These are phyloP conservation scores for Crotalus tigris DNA, from an alignment of 2,113 vertebrate genomes.

Conservation along the genomic window DNA sequence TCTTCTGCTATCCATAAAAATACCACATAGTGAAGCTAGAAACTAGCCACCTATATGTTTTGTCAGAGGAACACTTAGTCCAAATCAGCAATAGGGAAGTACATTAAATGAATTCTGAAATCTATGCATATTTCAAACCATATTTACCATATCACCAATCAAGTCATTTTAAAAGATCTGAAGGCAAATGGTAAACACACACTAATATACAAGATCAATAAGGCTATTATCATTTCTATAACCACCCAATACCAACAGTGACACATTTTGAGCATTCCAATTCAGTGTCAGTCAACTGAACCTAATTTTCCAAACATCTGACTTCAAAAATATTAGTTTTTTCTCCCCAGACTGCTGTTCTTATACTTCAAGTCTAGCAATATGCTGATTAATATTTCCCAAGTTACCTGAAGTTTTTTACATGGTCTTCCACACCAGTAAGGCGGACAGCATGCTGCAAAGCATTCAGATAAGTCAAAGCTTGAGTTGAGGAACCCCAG, in stretches of 20 bases:
- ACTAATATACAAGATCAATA: neutral
- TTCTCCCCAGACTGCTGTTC: neutral
- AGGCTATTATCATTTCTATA: neutral
- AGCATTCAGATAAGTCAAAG: constrained; percentile 93
- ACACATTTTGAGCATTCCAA: neutral
- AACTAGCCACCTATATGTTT: neutral
- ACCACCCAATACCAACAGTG: neutral
- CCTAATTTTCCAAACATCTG: neutral
- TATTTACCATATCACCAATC: neutral
- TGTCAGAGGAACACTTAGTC: neutral
- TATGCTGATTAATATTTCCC: neutral
- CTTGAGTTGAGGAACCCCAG: constrained; percentile 98
- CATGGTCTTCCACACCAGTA: constrained; percentile 91
- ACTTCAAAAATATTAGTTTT: neutral
- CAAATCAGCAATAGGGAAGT: neutral
- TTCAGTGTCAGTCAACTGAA: neutral
- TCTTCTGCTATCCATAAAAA: neutral
- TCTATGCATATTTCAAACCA: neutral
- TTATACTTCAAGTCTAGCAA: neutral
- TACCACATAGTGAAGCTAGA: neutral
- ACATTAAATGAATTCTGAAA: neutral
- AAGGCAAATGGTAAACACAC: neutral
- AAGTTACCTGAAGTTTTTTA: constrained; percentile 94
- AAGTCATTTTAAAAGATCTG: neutral
- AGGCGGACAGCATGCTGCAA: constrained; percentile 92